Evolutionary conservation across 2,888 invertebrate genomes (phyloP), one percentile per base, ranked within the genome.

Genomic region (Coecobrya sp.): DNA sequence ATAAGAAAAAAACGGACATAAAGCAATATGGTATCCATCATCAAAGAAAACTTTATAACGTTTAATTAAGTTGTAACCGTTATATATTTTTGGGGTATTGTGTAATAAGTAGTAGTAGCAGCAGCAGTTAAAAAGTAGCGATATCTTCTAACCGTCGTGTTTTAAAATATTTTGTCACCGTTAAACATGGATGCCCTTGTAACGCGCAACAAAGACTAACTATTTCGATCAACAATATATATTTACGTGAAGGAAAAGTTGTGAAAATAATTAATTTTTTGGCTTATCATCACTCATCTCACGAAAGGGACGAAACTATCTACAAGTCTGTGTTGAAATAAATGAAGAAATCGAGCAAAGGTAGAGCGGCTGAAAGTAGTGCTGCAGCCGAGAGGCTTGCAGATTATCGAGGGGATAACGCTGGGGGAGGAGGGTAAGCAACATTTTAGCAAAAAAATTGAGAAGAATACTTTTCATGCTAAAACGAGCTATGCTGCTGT

Each of bases 311-410:
- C 4, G 13, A 7, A 52, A 7, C 7, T 55, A 16, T 55, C 19
- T 19, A 11, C 55, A 3, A 19, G 55, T 19, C 5, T 55, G 55
- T 55, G 7, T 55, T 1, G 1, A 62, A 85, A 90, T 90, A 91
- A 92, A 95, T 95, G 95, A 95, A 94, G 95, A 95, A 94, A 94
- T 92, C 94, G 62, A 93, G 91, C 81, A 95, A 95, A 91, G 93
- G 95, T 81, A 94, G 95, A 93, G 94, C 95, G 87, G 93, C 95
- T 92, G 95, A 95, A 93, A 95, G 95, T 94, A 95, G 94, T 93
- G 94, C 95, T 92, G 95, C 95, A 90, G 96, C 96, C 86, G 96
- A 95, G 94, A 95, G 95, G 93, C 95, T 96, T 93, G 95, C 96
- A 84, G 96, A 96, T 94, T 96, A 96, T 91, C 95, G 95, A 92